phyloP scores from a whole-genome alignment of 2,888 invertebrate species.

The Eumacrocentrus americanus region DNA sequence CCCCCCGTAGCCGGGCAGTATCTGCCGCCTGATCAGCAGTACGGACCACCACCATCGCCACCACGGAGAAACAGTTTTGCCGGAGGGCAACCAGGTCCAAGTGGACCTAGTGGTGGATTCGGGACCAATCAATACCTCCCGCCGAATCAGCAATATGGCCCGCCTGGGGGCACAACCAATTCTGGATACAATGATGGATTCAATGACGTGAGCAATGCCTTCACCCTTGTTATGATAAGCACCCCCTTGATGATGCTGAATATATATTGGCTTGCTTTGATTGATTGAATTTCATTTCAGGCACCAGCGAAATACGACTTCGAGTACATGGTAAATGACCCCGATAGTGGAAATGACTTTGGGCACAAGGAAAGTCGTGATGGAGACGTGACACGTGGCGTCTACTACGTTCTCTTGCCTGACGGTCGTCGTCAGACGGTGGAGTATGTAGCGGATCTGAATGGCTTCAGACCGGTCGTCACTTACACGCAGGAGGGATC shows the following conservation, averaged over 20 bases:
- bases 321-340: slow-evolving; percentile 60
- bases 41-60: slow-evolving; percentile 47
- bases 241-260: too few species aligned
- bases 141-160: slow-evolving; percentile 50
- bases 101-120: slow-evolving; percentile 29
- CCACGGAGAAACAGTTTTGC: slow-evolving; percentile 38
- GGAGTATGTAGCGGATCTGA: slow-evolving; percentile 73
- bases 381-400: slow-evolving; percentile 58
- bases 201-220: slow-evolving; percentile 41
- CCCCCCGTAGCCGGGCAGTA: slow-evolving; percentile 51
- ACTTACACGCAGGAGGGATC: slow-evolving; percentile 67
- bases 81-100: slow-evolving; percentile 25
- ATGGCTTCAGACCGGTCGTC: slow-evolving; percentile 73
- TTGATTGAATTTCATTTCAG: too few species aligned
- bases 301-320: slow-evolving; percentile 61
- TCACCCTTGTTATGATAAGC: too few species aligned
- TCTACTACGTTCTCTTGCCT: slow-evolving; percentile 60
- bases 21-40: slow-evolving; percentile 53
- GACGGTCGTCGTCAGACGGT: slow-evolving; percentile 66
- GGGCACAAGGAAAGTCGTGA: slow-evolving; percentile 61
- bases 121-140: slow-evolving; percentile 48
- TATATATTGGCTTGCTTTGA: too few species aligned
- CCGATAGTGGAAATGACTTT: slow-evolving; percentile 58
- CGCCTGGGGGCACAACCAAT: slow-evolving; percentile 37
- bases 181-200: slow-evolving; percentile 42